These are phyloP conservation scores for Zosterops lateralis DNA, from an alignment of 2,113 vertebrate species.

Conservation along the genomic window DNA sequence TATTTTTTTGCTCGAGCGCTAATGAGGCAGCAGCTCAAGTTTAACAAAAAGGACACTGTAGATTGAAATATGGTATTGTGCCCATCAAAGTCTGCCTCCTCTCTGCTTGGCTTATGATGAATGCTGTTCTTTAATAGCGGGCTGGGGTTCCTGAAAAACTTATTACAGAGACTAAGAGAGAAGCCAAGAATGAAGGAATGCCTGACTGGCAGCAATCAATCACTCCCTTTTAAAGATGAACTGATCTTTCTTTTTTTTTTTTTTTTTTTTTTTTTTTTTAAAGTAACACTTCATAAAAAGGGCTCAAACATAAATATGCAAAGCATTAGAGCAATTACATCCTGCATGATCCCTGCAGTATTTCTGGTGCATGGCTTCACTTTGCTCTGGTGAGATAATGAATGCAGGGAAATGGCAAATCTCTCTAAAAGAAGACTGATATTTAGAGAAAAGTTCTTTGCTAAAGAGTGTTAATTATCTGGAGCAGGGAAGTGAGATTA, in stretches of 20 bases:
- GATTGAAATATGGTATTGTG: slow-evolving; percentile 84
- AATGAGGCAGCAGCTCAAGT: slow-evolving; percentile 69
- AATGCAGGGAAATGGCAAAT: slow-evolving; percentile 69
- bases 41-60: slow-evolving; percentile 92
- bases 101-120: slow-evolving; percentile 89
- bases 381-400: slow-evolving; percentile 61
- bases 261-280: slow-evolving; percentile 73
- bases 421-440: slow-evolving; percentile 62
- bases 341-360: slow-evolving; percentile 50
- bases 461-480: slow-evolving; percentile 68
- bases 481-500: slow-evolving; percentile 57
- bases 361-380: slow-evolving; percentile 45
- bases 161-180: slow-evolving; percentile 82
- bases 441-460: slow-evolving; percentile 66
- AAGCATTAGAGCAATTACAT: slow-evolving; percentile 62
- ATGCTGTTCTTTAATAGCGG: slow-evolving; percentile 89
- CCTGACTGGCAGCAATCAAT: slow-evolving; percentile 94
- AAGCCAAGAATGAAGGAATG: slow-evolving; percentile 84
- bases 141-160: slow-evolving; percentile 85
- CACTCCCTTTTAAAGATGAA: slow-evolving; percentile 81
- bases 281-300: slow-evolving; percentile 76
- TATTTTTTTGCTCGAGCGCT: slow-evolving; percentile 70
- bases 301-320: slow-evolving; percentile 74
- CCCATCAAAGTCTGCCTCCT: slow-evolving; percentile 82
- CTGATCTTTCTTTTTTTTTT: slow-evolving; percentile 71